phyloP scores from a whole-genome alignment of 2,113 vertebrate species.

The Rhea pennata region DNA sequence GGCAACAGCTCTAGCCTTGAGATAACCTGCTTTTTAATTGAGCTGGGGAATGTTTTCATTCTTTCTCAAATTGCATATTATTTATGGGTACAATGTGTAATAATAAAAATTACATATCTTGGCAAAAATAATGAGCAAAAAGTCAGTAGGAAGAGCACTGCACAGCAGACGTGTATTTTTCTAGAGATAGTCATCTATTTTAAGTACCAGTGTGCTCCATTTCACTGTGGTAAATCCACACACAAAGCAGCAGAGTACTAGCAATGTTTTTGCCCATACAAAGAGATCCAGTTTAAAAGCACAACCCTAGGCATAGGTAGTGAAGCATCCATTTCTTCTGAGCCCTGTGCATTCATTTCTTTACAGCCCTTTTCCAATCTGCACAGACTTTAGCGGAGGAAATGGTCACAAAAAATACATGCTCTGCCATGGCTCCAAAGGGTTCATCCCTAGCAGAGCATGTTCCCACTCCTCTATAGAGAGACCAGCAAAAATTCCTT shows the following conservation, averaged over 20 bases:
- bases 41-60: conserved; percentile 64
- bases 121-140: conserved; percentile 55
- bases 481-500: conserved; percentile 26
- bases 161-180: background rate
- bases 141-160: conserved; percentile 41
- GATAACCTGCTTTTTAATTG: conserved; percentile 72
- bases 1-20: conserved; percentile 48
- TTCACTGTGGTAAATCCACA: conserved; percentile 27
- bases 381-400: background rate
- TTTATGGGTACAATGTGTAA: conserved; percentile 61
- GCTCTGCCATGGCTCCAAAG: background rate
- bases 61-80: conserved; percentile 61
- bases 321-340: background rate
- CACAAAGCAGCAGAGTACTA: conserved; percentile 2
- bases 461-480: background rate
- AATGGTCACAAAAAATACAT: background rate
- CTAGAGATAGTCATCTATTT: conserved; percentile 52
- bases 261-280: background rate
- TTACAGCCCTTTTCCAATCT: background rate
- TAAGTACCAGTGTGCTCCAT: conserved; percentile 42
- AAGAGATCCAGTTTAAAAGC: conserved; percentile 15
- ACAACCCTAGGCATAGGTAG: background rate
- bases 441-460: background rate
- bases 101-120: conserved; percentile 64
- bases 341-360: background rate